phyloP scores from a whole-genome alignment of 2,888 invertebrate species.

The Drosophila meridionalis region DNA sequence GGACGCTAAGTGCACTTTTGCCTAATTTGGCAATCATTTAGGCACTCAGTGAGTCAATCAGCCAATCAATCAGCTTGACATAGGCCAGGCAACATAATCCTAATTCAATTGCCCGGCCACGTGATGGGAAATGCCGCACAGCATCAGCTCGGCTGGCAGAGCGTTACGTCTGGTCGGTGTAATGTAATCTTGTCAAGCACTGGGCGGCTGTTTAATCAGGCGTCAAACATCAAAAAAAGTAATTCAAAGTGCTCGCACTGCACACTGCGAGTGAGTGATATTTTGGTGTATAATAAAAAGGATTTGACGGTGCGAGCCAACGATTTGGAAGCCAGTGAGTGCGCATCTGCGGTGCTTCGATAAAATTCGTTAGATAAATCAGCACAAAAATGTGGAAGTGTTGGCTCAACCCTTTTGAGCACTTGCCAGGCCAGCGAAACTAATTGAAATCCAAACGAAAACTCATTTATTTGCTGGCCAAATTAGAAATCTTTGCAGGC shows the following conservation, averaged over 20 bases:
- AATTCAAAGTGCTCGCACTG: slow-evolving; percentile 31
- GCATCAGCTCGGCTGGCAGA: slow-evolving; percentile 41
- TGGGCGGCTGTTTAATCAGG: slow-evolving; percentile 59
- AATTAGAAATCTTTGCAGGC: slow-evolving; percentile 23
- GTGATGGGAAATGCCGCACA: slow-evolving; percentile 45
- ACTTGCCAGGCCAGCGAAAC: slow-evolving; percentile 31
- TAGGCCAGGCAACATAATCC: slow-evolving; percentile 45
- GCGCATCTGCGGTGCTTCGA: slow-evolving; percentile 43
- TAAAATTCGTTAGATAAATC: slow-evolving; percentile 48
- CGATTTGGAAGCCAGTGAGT: slow-evolving; percentile 34
- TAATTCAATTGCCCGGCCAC: slow-evolving; percentile 62
- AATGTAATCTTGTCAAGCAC: slow-evolving; percentile 34
- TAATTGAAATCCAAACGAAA: slow-evolving; percentile 50
- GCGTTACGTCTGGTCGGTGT: slow-evolving; percentile 4
- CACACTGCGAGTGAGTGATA: slow-evolving; percentile 52
- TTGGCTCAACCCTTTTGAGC: slow-evolving; percentile 19
- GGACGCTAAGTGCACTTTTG: slow-evolving; percentile 60
- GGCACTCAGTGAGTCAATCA: slow-evolving; percentile 33
- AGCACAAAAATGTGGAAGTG: slow-evolving; percentile 13
- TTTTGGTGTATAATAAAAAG: slow-evolving; percentile 28
- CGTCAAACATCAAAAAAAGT: slow-evolving; percentile 66
- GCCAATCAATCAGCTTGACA: slow-evolving; percentile 49
- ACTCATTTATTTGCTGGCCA: slow-evolving; percentile 48
- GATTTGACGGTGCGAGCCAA: slow-evolving; percentile 26
- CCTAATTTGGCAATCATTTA: slow-evolving; percentile 62